These are phyloP conservation scores for Synergus gifuensis DNA, from an alignment of 2,888 invertebrate species.

Conservation along the genomic window DNA sequence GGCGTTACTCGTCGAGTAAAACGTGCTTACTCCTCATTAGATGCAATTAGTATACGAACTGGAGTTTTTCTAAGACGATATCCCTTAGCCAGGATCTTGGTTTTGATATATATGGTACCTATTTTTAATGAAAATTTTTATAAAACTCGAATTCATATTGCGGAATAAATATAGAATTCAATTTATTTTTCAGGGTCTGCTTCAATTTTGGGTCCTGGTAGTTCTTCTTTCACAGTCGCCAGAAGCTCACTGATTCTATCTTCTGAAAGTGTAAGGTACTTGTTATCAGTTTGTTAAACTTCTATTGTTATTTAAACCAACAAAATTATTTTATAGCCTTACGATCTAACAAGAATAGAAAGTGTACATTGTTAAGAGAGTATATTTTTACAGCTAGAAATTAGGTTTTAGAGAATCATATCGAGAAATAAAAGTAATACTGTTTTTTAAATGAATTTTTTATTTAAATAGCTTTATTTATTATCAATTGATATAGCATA, in stretches of 20 bases:
- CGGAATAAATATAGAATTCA: not conserved
- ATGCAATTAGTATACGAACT: constrained; percentile 87
- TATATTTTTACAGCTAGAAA: constrained; percentile 1
- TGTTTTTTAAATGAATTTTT: not conserved
- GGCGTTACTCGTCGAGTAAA: constrained; percentile 87
- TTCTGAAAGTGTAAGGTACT: not conserved
- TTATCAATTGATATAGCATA: not conserved
- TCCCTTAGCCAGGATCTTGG: constrained; percentile 89
- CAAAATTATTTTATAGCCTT: not conserved
- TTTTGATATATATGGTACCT: constrained; percentile 90
- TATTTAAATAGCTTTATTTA: not conserved
- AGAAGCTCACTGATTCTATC: constrained; percentile 68
- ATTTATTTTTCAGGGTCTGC: constrained; percentile 67
- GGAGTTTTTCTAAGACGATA: constrained; percentile 90
- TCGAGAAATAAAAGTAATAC: not conserved
- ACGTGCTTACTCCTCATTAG: constrained; percentile 87
- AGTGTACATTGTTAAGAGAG: not conserved
- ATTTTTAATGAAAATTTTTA: constrained; percentile 40
- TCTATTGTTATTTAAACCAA: constrained; percentile 21
- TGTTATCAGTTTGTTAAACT: constrained; percentile 13
- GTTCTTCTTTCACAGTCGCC: constrained; percentile 74
- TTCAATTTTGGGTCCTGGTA: constrained; percentile 75
- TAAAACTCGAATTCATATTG: not conserved
- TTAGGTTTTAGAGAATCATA: not conserved
- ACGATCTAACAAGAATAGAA: not conserved